Conservation (phyloP, 2,797 vertebrate genomes). For the Artibeus lituratus region DNA sequence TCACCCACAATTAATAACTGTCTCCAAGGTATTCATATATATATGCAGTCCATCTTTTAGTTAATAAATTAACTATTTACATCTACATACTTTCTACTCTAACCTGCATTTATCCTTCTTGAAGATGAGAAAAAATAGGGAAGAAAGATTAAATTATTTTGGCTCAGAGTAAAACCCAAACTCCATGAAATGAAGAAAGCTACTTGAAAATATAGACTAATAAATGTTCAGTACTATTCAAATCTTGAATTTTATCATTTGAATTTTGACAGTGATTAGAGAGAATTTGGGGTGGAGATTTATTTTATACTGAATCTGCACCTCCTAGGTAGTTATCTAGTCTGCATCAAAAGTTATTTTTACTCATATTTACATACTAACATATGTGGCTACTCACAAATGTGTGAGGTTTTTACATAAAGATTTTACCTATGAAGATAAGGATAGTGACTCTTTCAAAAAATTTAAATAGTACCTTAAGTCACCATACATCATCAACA, state of each 20-base stretch:
- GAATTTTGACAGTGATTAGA: background rate
- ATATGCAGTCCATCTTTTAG: background rate
- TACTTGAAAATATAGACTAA: background rate
- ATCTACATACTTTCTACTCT: background rate
- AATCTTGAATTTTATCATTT: background rate
- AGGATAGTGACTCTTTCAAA: background rate
- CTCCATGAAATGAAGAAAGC: background rate
- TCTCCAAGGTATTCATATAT: background rate
- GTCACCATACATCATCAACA: background rate
- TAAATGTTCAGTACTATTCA: background rate
- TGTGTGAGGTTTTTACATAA: background rate
- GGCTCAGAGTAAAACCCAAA: background rate
- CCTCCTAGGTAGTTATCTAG: background rate
- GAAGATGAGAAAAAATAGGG: background rate
- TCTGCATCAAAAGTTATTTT: background rate
- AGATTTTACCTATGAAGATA: background rate
- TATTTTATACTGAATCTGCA: background rate
- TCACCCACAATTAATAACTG: background rate
- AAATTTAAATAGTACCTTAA: background rate
- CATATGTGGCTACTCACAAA: background rate
- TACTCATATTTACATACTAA: background rate
- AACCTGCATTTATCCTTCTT: background rate
- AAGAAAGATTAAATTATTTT: background rate
- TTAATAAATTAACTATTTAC: background rate
- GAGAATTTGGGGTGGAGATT: background rate